phyloP scores from a whole-genome alignment of 2,113 vertebrate species.

The Halcyon malimbica region DNA sequence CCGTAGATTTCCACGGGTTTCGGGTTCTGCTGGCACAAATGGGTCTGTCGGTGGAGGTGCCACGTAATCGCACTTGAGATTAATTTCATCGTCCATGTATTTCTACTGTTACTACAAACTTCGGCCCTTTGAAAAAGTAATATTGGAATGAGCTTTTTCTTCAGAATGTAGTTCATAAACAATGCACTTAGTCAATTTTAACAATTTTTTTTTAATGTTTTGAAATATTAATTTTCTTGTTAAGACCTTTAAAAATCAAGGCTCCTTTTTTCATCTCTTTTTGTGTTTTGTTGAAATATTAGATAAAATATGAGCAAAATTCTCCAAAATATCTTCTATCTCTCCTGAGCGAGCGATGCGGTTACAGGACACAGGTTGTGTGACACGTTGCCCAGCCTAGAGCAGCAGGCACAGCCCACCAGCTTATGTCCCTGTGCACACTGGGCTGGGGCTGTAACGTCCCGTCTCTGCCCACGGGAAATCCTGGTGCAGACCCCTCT shows the following conservation, averaged over 20 bases:
- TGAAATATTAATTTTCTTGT: not conserved
- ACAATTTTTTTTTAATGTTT: not conserved
- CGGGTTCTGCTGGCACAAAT: too few species aligned
- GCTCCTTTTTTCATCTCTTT: not conserved
- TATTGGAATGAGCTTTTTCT: not conserved
- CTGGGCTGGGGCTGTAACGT: not conserved
- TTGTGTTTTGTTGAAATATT: not conserved
- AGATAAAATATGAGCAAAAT: not conserved
- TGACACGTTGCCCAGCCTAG: not conserved
- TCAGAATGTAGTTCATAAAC: not conserved
- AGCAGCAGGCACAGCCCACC: not conserved
- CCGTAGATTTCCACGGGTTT: not conserved
- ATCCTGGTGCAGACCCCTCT: not conserved
- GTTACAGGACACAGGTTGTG: rapidly evolving
- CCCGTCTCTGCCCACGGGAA: rapidly evolving
- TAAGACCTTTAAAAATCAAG: not conserved
- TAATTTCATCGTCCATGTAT: rapidly evolving
- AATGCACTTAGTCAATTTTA: not conserved
- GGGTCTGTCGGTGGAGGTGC: not conserved
- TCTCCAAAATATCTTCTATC: not conserved
- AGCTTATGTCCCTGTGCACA: rapidly evolving
- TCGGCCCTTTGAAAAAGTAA: not conserved
- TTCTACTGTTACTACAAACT: not conserved
- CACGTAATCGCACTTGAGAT: not conserved
- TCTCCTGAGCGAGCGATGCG: rapidly evolving